These are phyloP conservation scores for Sternarchorhynchus goeldii DNA, from an alignment of 2,797 vertebrate genomes.

Conservation along the genomic window DNA sequence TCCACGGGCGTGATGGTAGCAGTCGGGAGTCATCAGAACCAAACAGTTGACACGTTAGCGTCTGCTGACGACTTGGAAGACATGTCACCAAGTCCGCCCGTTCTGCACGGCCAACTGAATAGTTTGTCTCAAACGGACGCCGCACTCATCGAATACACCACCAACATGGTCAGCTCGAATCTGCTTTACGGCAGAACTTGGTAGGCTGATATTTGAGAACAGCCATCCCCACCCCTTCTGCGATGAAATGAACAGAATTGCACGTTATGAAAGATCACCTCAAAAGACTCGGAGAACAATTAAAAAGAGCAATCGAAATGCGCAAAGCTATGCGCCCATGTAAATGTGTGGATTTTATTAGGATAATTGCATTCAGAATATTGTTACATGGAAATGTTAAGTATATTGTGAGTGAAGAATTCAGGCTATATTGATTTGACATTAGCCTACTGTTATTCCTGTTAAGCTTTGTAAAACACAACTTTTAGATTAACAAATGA, in stretches of 20 bases:
- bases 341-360: constrained; percentile 19
- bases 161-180: constrained; percentile 82
- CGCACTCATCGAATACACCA: constrained; percentile 83
- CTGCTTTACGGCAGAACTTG: constrained; percentile 93
- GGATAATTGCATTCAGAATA: not conserved
- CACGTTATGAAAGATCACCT: constrained; percentile 2
- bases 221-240: not conserved
- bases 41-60: constrained; percentile 66
- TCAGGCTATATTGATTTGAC: too few species aligned
- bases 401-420: too few species aligned
- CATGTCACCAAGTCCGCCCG: constrained; percentile 82
- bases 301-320: not conserved
- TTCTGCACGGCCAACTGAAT: constrained; percentile 77
- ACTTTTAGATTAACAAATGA: constrained; percentile 48
- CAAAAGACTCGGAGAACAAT: not conserved
- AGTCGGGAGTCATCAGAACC: constrained; percentile 62
- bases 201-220: constrained; percentile 65
- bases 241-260: constrained; percentile 35
- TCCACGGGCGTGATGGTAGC: constrained; percentile 57
- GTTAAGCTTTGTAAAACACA: constrained; percentile 42
- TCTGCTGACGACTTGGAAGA: constrained; percentile 81
- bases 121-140: constrained; percentile 82
- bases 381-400: too few species aligned
- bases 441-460: constrained; percentile 11
- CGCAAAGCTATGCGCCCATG: not conserved